Evolutionary conservation across 2,797 vertebrate species (phyloP).

Genomic region (Melanotaenia parkinsoni): DNA sequence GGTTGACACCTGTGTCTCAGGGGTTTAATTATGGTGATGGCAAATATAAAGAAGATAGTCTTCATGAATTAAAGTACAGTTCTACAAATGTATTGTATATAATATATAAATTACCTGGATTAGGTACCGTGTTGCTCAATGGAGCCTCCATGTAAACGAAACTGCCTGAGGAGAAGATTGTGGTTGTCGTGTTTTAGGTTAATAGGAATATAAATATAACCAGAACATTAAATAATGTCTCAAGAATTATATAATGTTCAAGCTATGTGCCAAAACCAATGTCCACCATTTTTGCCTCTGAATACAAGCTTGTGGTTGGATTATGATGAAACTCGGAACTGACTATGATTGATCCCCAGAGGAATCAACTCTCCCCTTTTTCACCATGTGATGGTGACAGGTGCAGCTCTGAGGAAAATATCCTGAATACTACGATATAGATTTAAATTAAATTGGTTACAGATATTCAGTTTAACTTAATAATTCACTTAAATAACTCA

Average conservation of each 20-base stretch:
- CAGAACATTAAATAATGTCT: not conserved
- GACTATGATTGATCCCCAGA: not conserved
- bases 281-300: not conserved
- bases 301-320: not conserved
- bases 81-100: not conserved
- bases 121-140: not conserved
- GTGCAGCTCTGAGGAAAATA: slow-evolving; percentile 11
- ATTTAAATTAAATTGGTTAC: slow-evolving; percentile 14
- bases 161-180: not conserved
- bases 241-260: too few relatives aligned
- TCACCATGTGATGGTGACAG: not conserved
- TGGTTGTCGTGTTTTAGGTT: not conserved
- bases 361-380: not conserved
- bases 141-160: not conserved
- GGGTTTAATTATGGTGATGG: not conserved
- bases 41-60: not conserved
- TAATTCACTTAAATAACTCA: not conserved
- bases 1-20: not conserved
- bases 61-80: not conserved
- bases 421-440: not conserved
- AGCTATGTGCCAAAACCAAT: not conserved
- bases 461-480: slow-evolving; percentile 14
- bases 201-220: not conserved
- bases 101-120: not conserved
- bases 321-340: slow-evolving; percentile 1